Conservation (phyloP, 92 coral and sea anemone species). For the Porites cylindrica region DNA sequence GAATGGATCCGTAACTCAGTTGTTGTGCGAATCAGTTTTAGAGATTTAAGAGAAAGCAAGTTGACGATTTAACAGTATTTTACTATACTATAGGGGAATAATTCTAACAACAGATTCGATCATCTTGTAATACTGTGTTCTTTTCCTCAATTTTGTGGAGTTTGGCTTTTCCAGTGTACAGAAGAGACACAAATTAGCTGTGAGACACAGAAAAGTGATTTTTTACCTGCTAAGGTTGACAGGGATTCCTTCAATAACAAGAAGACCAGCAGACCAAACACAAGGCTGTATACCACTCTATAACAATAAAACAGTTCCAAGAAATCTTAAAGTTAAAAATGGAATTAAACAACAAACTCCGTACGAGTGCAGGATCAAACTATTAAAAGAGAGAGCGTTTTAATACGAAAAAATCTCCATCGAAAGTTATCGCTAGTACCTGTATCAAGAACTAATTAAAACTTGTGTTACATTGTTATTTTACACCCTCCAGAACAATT, state of each 20-base stretch:
- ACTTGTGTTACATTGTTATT: slow-evolving; percentile 31
- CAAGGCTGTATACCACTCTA: slow-evolving; percentile 13
- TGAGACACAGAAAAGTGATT: neutral
- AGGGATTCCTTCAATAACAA: slow-evolving; percentile 6
- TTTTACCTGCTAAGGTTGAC: slow-evolving; percentile 26
- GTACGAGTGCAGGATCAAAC: neutral
- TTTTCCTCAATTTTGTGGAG: neutral
- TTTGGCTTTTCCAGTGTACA: neutral
- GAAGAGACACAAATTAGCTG: neutral
- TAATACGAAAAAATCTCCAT: neutral
- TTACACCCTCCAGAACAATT: slow-evolving; percentile 1
- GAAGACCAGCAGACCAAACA: slow-evolving; percentile 19
- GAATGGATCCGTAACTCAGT: no score
- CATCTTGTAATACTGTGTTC: no score
- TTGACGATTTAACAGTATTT: no score
- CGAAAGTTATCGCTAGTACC: slow-evolving; percentile 1
- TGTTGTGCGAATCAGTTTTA: no score
- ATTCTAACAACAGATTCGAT: no score
- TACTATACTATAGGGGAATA: no score
- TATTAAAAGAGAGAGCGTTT: no score
- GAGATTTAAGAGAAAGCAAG: no score
- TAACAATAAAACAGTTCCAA: neutral
- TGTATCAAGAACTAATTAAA: slow-evolving; percentile 9
- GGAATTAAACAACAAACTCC: neutral
- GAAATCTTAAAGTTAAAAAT: no score